Evolutionary conservation across 2,888 invertebrate genomes (phyloP), one percentile per base, ranked within the genome.

Genomic region (Orthonychiurus folsomi): DNA sequence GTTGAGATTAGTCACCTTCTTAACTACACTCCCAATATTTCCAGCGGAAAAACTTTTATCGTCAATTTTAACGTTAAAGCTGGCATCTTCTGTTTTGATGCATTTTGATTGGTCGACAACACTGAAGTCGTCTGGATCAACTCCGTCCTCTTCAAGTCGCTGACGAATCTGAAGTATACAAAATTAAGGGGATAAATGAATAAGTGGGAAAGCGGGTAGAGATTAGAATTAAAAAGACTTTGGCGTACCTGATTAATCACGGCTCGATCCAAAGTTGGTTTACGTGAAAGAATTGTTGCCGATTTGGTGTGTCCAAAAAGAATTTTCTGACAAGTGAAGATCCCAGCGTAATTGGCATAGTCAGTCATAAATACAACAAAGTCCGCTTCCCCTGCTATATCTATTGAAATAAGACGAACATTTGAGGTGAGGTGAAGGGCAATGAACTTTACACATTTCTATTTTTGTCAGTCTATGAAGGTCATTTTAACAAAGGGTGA

Each of bases 261-360:
- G 57, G 83, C 80, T 75, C 83, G 86, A 69, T 88, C 89, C 57
- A 89, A 80, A 48, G 85, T 86, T 69, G 84, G 84, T 21, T 80
- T 82, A 59, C 89, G 82, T 0, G 88, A 88, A n/a, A 89, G 80
- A 67, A 93, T 88, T 59, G 89, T 87, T 0, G 88, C 87, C 0
- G 88, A 88, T 66, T 86, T 84, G 2, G 89, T 81, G 76, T 89
- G 86, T 0, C 85, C 86, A 72, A 89, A 85, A 0, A 85, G 81
- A 18, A 89, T 75, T 74, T 85, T 86, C 76, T 89, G 89, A 73
- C 89, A 89, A 0, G 87, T 87, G 77, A 87, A 89, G 58, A 89
- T 81, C 0, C 84, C 87, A 0, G 88, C 89, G 74, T 86, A 89
- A 0, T 80, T 83, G 0, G 79, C 78, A 75, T 89, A 89, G 75